phyloP scores from a whole-genome alignment of 2,113 vertebrate species.

The Mobula hypostoma region DNA sequence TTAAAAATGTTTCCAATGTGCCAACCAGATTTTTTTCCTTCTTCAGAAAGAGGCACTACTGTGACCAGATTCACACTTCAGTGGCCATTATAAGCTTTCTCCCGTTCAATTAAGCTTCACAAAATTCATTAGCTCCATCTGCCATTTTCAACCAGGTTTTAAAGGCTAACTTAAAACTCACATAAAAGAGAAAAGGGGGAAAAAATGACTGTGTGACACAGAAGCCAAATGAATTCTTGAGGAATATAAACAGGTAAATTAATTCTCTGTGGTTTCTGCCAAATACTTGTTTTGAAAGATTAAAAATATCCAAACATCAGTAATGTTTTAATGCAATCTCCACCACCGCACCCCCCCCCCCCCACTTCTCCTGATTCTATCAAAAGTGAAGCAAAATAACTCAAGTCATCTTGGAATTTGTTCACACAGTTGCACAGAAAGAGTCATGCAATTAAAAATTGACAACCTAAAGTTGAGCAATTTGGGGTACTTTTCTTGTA shows the following conservation, averaged over 20 bases:
- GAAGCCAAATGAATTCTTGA: neutral
- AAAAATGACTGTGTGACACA: neutral
- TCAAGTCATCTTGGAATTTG: no score
- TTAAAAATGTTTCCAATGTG: constrained; percentile 57
- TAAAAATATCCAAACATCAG: neutral
- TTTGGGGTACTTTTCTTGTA: no score
- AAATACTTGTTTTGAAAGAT: neutral
- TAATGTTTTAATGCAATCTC: no score
- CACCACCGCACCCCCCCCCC: no score
- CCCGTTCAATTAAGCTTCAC: constrained; percentile 12
- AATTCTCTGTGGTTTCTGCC: neutral
- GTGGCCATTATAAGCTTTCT: constrained; percentile 40
- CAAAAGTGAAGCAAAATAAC: no score
- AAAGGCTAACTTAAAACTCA: constrained; percentile 10
- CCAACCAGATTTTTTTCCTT: constrained; percentile 51
- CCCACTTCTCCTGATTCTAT: no score
- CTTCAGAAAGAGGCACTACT: constrained; percentile 38
- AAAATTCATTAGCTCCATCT: constrained; percentile 5
- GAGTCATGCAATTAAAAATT: no score
- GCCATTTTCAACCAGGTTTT: constrained; percentile 12
- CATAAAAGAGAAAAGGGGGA: neutral
- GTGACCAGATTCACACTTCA: constrained; percentile 44
- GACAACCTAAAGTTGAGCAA: no score
- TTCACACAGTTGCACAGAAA: no score
- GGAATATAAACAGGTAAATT: neutral